Percentiles rank a stretch among this genome's conserved stretches.
phyloP scores from a whole-genome alignment of 2,888 invertebrate genomes.

The Cistogaster globosa region DNA sequence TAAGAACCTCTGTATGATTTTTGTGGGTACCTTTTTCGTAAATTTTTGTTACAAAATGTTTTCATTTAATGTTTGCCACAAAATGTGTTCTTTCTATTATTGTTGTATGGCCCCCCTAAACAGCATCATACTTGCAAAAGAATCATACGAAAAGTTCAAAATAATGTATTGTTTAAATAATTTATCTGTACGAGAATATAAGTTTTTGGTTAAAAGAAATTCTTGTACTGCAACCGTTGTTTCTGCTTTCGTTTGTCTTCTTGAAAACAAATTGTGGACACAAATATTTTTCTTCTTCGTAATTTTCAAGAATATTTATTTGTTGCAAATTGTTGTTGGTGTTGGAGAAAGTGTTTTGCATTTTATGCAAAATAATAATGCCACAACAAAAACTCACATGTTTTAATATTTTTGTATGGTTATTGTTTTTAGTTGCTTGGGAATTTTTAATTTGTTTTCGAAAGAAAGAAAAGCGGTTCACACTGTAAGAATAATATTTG shows the following conservation, averaged over 20 bases:
- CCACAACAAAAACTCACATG: conserved; percentile 65
- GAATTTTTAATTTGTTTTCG: conserved; percentile 35
- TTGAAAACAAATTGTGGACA: conserved; percentile 52
- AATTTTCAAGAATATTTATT: conserved; percentile 43
- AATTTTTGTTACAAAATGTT: conserved; percentile 63
- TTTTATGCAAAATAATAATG: conserved; percentile 55
- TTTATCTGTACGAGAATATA: conserved; percentile 58
- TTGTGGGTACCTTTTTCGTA: conserved; percentile 56
- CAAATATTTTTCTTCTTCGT: conserved; percentile 50
- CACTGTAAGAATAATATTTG: conserved; percentile 13
- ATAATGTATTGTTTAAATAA: conserved; percentile 70
- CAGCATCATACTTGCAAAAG: conserved; percentile 29
- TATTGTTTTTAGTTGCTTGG: conserved; percentile 44
- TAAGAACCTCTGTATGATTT: conserved; percentile 13
- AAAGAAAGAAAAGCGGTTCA: conserved; percentile 23
- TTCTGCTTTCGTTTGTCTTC: conserved; percentile 11
- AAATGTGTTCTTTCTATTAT: no score
- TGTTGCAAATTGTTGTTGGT: neutral
- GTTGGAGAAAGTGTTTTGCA: conserved; percentile 21
- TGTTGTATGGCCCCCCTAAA: neutral
- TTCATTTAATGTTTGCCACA: conserved; percentile 13
- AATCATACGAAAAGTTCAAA: conserved; percentile 55
- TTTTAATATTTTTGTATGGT: conserved; percentile 54
- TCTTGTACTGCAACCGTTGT: conserved; percentile 29
- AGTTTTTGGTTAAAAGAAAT: conserved; percentile 57